These are phyloP conservation scores for Actenoides lindsayi DNA, from an alignment of 2,113 vertebrate species.

Conservation along the genomic window DNA sequence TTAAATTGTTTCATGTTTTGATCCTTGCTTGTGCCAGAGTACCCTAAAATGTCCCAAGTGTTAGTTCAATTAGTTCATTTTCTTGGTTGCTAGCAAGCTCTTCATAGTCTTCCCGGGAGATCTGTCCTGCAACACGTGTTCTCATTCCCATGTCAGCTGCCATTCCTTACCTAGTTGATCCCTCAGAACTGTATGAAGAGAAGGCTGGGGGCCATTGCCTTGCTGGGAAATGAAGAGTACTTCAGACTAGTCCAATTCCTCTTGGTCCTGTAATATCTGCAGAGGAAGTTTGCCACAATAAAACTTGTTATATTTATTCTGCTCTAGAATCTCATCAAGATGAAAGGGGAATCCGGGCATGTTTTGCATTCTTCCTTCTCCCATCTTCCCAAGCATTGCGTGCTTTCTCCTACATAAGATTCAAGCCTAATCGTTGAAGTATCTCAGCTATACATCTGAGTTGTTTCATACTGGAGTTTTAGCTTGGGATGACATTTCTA, in stretches of 20 bases:
- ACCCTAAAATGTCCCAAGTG: not conserved
- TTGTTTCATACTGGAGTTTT: not conserved
- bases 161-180: not conserved
- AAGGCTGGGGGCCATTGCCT: not conserved
- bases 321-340: not conserved
- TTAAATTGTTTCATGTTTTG: not conserved
- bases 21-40: not conserved
- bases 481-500: not conserved
- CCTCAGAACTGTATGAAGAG: not conserved
- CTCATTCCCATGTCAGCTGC: not conserved
- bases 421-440: not conserved
- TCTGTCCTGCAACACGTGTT: accelerated
- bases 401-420: not conserved
- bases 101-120: not conserved
- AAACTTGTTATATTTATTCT: not conserved
- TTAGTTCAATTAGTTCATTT: not conserved
- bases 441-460: not conserved
- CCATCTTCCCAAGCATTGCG: not conserved
- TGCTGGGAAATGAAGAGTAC: not conserved
- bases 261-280: not conserved
- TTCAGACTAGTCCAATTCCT: not conserved
- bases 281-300: not conserved
- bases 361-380: not conserved
- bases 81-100: not conserved
- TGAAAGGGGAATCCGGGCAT: not conserved